Percentiles rank a stretch among this genome's conserved stretches.
These are phyloP conservation scores for Furnarius figulus DNA, from an alignment of 2,113 vertebrate genomes.

Conservation along the genomic window DNA sequence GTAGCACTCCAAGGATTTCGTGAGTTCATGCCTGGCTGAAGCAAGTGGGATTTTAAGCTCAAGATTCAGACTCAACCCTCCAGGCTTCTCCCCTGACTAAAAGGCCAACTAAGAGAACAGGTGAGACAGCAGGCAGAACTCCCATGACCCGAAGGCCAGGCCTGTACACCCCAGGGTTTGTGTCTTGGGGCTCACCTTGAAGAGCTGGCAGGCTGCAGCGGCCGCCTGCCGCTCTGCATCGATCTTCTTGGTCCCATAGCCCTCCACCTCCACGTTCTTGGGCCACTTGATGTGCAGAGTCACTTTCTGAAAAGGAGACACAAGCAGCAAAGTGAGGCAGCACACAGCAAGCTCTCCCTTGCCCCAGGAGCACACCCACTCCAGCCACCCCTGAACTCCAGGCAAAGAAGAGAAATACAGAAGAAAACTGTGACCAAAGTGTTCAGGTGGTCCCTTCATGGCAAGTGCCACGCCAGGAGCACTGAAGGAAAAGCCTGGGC, in stretches of 20 bases:
- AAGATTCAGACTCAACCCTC: background rate
- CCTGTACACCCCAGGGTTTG: too few relatives aligned
- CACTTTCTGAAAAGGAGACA: slow-evolving; percentile 79
- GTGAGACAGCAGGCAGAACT: background rate
- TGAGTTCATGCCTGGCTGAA: background rate
- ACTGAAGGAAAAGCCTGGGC: background rate
- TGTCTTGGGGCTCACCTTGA: slow-evolving; percentile 77
- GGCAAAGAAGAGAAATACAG: background rate
- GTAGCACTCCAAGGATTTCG: background rate
- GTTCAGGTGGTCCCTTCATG: accelerated
- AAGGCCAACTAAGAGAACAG: background rate
- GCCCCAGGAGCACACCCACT: background rate
- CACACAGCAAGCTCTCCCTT: background rate
- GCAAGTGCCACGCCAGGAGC: background rate
- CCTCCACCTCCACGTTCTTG: slow-evolving; percentile 87
- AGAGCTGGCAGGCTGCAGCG: slow-evolving; percentile 87
- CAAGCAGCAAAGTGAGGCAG: background rate
- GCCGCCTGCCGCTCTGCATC: slow-evolving; percentile 91
- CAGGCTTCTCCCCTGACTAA: background rate
- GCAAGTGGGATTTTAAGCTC: background rate
- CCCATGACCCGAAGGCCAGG: accelerated
- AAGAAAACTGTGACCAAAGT: background rate
- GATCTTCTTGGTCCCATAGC: slow-evolving; percentile 84
- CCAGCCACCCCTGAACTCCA: background rate
- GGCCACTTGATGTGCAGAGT: slow-evolving; percentile 91